Percentiles rank a stretch among this genome's conserved stretches.
Conservation (phyloP, 2,888 invertebrate genomes). For the Galeruca laticollis region DNA sequence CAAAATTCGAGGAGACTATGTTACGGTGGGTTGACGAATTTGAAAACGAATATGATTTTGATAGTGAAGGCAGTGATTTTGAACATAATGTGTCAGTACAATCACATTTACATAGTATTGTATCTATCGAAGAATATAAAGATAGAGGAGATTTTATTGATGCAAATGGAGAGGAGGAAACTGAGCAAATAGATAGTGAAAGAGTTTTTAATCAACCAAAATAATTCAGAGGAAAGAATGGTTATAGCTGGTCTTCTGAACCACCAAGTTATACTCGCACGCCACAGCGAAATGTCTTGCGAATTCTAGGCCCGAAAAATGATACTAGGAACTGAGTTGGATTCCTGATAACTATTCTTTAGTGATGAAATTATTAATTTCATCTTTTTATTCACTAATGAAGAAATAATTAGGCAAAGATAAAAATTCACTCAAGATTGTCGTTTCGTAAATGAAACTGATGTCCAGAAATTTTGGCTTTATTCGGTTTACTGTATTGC, state of each 20-base stretch:
- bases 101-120: neutral
- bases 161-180: too few relatives aligned
- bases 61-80: neutral
- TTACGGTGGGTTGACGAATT: neutral
- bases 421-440: too few relatives aligned
- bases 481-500: too few relatives aligned
- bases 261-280: conserved; percentile 3
- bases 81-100: conserved; percentile 12
- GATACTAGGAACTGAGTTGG: too few relatives aligned
- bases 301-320: too few relatives aligned
- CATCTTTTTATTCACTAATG: too few relatives aligned
- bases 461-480: too few relatives aligned
- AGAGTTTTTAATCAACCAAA: neutral
- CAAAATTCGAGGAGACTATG: conserved; percentile 1
- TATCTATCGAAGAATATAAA: conserved; percentile 8
- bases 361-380: too few relatives aligned
- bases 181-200: conserved; percentile 15
- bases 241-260: neutral
- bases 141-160: conserved; percentile 8
- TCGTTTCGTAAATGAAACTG: too few relatives aligned
- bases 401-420: too few relatives aligned
- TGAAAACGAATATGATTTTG: conserved; percentile 1
- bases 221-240: conserved; percentile 6
- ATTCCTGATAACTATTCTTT: too few relatives aligned
- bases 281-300: too few relatives aligned